A percentile compares a stretch with the other conserved stretches of the same genome.
phyloP scores from a whole-genome alignment of 2,888 invertebrate species.

The Incurvaria masculella region DNA sequence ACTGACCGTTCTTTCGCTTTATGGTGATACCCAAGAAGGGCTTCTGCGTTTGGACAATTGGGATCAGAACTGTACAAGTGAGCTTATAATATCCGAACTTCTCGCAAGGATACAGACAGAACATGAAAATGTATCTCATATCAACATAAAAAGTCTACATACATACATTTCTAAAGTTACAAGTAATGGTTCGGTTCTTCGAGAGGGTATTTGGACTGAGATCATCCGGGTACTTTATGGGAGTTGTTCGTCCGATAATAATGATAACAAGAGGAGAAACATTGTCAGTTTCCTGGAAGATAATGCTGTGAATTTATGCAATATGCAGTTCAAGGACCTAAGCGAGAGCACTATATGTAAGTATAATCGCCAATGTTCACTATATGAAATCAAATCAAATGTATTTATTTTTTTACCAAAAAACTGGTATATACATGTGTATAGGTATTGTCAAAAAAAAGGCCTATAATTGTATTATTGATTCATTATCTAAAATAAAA shows the following conservation, averaged over 20 bases:
- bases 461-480: no score
- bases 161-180: constrained; percentile 24
- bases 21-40: constrained; percentile 25
- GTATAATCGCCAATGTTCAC: no score
- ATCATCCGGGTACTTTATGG: constrained; percentile 26
- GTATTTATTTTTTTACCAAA: no score
- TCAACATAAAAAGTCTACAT: constrained; percentile 31
- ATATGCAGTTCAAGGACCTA: no score
- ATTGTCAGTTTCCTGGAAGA: constrained; percentile 29
- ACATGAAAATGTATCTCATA: constrained; percentile 32
- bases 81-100: constrained; percentile 23
- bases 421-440: no score
- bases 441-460: no score
- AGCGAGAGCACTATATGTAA: no score
- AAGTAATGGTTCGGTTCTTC: constrained; percentile 9
- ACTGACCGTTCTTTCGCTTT: constrained; percentile 27
- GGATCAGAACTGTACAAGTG: constrained; percentile 14
- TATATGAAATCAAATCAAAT: no score
- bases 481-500: no score
- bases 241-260: constrained; percentile 30
- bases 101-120: constrained; percentile 25
- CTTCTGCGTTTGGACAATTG: constrained; percentile 22
- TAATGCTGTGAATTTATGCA: constrained; percentile 18
- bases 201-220: constrained; percentile 18
- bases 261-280: constrained; percentile 23